Evolutionary conservation across 53 echinoderm and acorn worm genomes (phyloP).

Genomic region (Holothuria scabra): DNA sequence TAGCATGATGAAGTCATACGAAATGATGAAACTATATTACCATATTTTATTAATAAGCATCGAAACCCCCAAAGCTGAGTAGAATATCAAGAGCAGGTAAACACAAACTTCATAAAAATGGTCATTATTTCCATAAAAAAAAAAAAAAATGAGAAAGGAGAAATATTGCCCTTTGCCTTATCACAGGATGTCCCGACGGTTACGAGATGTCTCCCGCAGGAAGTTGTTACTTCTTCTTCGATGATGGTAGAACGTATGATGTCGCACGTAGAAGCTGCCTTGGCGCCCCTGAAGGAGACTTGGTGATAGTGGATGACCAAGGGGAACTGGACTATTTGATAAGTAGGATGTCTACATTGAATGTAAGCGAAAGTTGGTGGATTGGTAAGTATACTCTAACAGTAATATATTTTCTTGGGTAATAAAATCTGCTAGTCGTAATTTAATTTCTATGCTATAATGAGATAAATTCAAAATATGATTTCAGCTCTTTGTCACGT

Average conservation of each 20-base stretch:
- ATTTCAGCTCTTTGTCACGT: too few relatives aligned
- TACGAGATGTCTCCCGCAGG: slow-evolving; percentile 56
- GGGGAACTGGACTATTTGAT: slow-evolving; percentile 65
- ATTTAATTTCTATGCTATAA: not conserved
- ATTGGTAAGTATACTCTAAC: slow-evolving; percentile 44
- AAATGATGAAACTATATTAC: too few relatives aligned
- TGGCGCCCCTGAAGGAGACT: slow-evolving; percentile 54
- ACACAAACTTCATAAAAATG: too few relatives aligned
- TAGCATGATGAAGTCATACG: not conserved
- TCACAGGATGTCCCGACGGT: slow-evolving; percentile 49
- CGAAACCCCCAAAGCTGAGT: too few relatives aligned
- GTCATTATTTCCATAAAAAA: too few relatives aligned
- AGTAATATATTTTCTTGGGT: not conserved
- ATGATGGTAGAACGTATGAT: slow-evolving; percentile 2
- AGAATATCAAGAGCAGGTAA: too few relatives aligned
- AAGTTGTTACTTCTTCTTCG: slow-evolving; percentile 57
- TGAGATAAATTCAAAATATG: not conserved
- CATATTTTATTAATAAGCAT: too few relatives aligned
- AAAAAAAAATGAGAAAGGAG: too few relatives aligned
- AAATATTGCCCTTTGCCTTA: not conserved
- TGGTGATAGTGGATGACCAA: slow-evolving; percentile 67
- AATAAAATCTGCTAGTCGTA: too few relatives aligned
- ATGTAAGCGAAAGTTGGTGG: slow-evolving; percentile 41
- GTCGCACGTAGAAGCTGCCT: slow-evolving; percentile 36
- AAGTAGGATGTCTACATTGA: slow-evolving; percentile 41